phyloP scores from a whole-genome alignment of 2,888 invertebrate species.

The Azorinus chamasolen region DNA sequence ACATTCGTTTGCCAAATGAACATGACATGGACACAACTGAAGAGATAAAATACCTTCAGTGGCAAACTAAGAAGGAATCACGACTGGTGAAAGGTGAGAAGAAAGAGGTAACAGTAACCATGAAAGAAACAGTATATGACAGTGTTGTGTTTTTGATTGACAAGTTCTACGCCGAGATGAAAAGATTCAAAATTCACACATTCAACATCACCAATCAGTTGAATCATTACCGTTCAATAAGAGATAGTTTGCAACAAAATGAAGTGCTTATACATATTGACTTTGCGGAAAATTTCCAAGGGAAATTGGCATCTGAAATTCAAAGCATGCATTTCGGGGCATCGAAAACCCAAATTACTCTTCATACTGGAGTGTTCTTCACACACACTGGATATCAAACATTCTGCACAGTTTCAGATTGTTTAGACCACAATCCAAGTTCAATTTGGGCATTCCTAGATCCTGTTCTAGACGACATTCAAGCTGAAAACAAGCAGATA shows the following conservation, averaged over 20 bases:
- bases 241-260: conserved; percentile 46
- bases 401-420: conserved; percentile 81
- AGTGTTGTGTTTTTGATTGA: conserved; percentile 12
- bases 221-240: conserved; percentile 33
- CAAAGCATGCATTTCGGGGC: conserved; percentile 60
- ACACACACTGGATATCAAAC: conserved; percentile 13
- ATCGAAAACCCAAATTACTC: conserved; percentile 42
- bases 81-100: conserved; percentile 5
- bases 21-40: too few species aligned
- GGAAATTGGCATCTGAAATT: conserved; percentile 42
- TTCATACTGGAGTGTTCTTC: conserved; percentile 59
- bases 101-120: conserved; percentile 19
- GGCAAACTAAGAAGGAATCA: conserved; percentile 27
- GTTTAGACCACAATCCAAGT: conserved; percentile 80
- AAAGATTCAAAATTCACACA: conserved; percentile 30
- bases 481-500: conserved; percentile 30
- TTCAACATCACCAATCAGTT: conserved; percentile 62
- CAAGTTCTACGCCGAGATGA: conserved; percentile 25
- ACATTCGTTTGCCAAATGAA: too few species aligned
- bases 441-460: conserved; percentile 85
- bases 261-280: conserved; percentile 61
- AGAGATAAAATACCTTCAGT: conserved; percentile 3
- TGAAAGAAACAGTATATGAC: conserved; percentile 32
- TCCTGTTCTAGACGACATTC: conserved; percentile 72
- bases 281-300: conserved; percentile 49